phyloP scores from a whole-genome alignment of 2,797 vertebrate species.

The Adelosebastes latens region DNA sequence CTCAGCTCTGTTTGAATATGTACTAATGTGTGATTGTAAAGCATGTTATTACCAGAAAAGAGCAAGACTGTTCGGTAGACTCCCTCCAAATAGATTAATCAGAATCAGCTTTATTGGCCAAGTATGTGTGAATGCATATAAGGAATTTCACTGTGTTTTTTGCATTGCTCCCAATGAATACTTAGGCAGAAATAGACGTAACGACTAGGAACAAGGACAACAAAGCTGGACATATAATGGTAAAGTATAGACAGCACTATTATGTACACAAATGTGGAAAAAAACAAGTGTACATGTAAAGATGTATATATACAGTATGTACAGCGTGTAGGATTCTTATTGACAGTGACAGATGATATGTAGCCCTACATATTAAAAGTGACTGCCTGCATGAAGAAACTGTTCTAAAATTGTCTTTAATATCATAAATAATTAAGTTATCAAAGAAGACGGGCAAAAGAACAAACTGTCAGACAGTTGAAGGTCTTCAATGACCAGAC shows the following conservation, averaged over 20 bases:
- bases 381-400: background rate
- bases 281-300: background rate
- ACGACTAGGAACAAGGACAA: background rate
- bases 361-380: background rate
- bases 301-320: background rate
- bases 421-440: background rate
- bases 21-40: background rate
- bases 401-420: background rate
- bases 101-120: too few species aligned
- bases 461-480: background rate
- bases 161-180: too few species aligned
- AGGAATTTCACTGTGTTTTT: too few species aligned
- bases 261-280: background rate
- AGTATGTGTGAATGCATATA: too few species aligned
- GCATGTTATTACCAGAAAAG: background rate
- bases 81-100: background rate
- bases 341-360: background rate
- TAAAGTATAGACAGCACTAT: too few species aligned
- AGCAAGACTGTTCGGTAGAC: background rate
- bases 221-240: background rate
- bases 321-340: background rate
- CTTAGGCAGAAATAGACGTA: background rate
- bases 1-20: background rate
- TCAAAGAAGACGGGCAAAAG: background rate
- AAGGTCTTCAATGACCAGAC: background rate